Base-by-base conservation (phyloP, 92 coral and sea anemone genomes). In the Epizoanthus scotinus region DNA sequence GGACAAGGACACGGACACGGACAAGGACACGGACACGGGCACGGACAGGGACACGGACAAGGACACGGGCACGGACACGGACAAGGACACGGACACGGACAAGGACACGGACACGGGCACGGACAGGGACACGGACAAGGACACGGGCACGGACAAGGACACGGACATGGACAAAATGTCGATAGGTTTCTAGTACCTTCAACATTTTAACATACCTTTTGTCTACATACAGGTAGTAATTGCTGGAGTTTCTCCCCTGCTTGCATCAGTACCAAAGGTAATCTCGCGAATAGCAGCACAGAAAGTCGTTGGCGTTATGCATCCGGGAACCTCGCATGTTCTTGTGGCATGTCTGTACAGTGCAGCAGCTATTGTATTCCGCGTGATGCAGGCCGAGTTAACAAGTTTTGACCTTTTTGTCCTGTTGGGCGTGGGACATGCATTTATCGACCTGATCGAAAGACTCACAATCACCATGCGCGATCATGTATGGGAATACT, bases 381-480 rank as follows among this genome's bases (percentile, higher is more conserved):
- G 93, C 7, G 82, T 84, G 67, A 78, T 90, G 90, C 93, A 90
- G 63, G 93, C 93, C 19, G 84, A 90, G 25, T 70, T 90, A 38
- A 83, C 82, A 7, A 87, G 84, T 28, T 78, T 86, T 21, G 87
- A 22, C 31, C 28, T 79, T 4, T 90, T 83, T 63, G 62, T 83
- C 27, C 91, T 82, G 5, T 82, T 90, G 34, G 85, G 91, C 13
- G 14, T 86, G 15, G 82, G 84, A 12, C 82, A 86, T 36, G 90
- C 87, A 25, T 34, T 86, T n/a, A 65, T 78, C 20, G 86, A 71
- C 63, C 42, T 89, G 29, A 21, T 89, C 27, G 84, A 83, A 47
- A 59, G 84, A 53, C 55, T 70, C 18, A 82, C 90, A 9, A 75
- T 78, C 20, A 86, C 87, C 9, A 75, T 85, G 86, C 84, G 91